These are phyloP conservation scores for Mamestra brassicae DNA, from an alignment of 2,888 invertebrate genomes.

Conservation along the genomic window DNA sequence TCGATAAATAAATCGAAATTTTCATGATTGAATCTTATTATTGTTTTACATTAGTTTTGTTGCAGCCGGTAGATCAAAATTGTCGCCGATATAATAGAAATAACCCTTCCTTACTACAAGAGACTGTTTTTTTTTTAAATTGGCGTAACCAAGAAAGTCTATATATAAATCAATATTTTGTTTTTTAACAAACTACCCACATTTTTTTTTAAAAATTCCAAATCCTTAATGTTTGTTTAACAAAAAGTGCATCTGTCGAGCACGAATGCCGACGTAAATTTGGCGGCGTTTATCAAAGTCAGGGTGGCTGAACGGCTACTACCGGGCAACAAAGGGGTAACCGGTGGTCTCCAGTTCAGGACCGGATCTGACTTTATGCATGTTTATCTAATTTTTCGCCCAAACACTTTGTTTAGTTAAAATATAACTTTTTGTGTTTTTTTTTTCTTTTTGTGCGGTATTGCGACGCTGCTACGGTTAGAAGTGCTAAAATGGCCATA, in stretches of 20 bases:
- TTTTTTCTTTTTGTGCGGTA: not conserved
- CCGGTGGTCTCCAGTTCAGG: conserved; percentile 1
- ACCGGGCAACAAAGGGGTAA: conserved; percentile 4
- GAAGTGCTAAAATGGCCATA: not conserved
- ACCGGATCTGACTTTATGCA: not conserved
- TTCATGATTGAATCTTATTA: not conserved
- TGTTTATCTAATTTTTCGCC: not conserved
- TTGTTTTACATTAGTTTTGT: not conserved
- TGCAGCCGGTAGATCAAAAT: not conserved
- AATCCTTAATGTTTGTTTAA: not conserved
- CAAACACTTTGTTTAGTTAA: not conserved
- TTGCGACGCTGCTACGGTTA: not conserved
- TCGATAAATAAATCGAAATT: not conserved
- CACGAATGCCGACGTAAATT: not conserved
- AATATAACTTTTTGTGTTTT: not conserved
- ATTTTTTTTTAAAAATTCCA: too few relatives aligned
- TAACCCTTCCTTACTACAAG: not conserved
- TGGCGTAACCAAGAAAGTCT: not conserved
- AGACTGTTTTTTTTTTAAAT: not conserved
- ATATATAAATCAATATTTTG: not conserved
- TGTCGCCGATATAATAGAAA: not conserved
- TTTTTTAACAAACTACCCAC: not conserved
- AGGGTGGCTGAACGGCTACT: conserved; percentile 6
- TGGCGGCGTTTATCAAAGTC: not conserved
- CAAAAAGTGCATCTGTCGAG: not conserved